Evolutionary conservation across 2,888 invertebrate species (phyloP), one percentile per base, ranked within the genome.

Genomic region (Tillus elongatus): DNA sequence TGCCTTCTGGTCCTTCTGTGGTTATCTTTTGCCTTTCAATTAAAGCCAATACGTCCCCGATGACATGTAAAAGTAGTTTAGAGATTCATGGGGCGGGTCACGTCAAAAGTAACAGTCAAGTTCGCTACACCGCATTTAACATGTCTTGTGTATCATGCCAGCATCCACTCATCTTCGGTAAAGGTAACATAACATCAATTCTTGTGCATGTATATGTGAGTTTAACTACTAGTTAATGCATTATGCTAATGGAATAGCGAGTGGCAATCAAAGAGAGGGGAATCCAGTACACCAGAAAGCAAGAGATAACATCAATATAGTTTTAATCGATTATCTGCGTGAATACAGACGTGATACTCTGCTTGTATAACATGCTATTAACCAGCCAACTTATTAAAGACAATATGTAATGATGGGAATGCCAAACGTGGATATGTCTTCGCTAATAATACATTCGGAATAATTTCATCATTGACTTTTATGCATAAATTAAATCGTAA

Each of bases 101-200:
- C 44, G 50, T 53, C 51, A 51, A 47, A 47, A 47, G 38, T 45
- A 48, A 51, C 47, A 45, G 49, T 50, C 45, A 46, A 46, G 47
- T 52, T 54, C 40, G 46, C 49, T 49, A 54, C 47, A 51, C 53
- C 45, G 45, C 52, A 51, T 51, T 53, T 54, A 54, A 53, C 48
- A 40, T 53, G 52, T 55, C 50, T 35, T 36, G 44, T 19, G 41
- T 40, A 47, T 50, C 43, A 40, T 49, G 46, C 50, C 37, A 43
- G 50, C 24, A 19, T 19, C 6, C n/a, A n/a, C 24, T 19, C 24
- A 19, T n/a, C 24, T 19, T 19, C n/a, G 24, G n/a, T 19, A 19
- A 19, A 19, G 6, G 24, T n/a, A 19, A n/a, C n/a, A 19, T 19
- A 8, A 8, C 24, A 8, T 19, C 6, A n/a, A 6, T 8, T n/a